Conservation (phyloP, 2,797 vertebrate species). For the Gadopsis marmoratus region DNA sequence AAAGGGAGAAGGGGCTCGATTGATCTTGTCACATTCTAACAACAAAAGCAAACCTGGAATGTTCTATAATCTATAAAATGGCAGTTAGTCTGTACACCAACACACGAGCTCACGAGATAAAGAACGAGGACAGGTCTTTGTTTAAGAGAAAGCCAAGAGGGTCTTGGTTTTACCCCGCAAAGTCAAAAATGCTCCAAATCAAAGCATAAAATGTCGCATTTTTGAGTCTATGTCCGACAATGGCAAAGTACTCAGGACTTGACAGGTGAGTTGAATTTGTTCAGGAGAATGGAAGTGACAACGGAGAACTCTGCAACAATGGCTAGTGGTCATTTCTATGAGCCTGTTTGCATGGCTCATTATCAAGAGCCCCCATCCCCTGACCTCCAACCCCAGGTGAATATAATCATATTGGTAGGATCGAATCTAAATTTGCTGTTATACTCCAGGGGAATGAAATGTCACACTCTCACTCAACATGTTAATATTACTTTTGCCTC, state of each 20-base stretch:
- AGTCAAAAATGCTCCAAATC: conserved; percentile 76
- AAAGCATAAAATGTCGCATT: conserved; percentile 65
- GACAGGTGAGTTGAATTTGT: conserved; percentile 46
- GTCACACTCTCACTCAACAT: conserved; percentile 12
- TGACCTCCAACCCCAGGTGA: conserved; percentile 58
- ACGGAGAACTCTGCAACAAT: conserved; percentile 65
- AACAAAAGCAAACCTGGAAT: conserved; percentile 81
- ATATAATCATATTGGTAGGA: conserved; percentile 9
- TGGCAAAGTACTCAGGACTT: conserved; percentile 50
- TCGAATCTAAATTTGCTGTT: conserved; percentile 8
- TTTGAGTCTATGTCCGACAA: conserved; percentile 61
- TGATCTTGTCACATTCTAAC: conserved; percentile 60
- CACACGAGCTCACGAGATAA: conserved; percentile 65
- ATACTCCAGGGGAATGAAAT: conserved; percentile 6
- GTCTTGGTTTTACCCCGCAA: conserved; percentile 56
- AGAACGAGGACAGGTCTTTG: conserved; percentile 46
- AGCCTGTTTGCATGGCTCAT: conserved; percentile 75
- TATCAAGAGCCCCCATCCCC: conserved; percentile 63
- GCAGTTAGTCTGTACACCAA: conserved; percentile 80
- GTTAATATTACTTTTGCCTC: conserved; percentile 1
- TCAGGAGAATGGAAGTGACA: conserved; percentile 63
- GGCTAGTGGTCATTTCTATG: conserved; percentile 67
- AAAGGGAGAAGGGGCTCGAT: conserved; percentile 75
- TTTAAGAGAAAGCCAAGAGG: conserved; percentile 52
- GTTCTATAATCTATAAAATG: conserved; percentile 83